Evolutionary conservation across 2,797 vertebrate species (phyloP).

Genomic region (Oreochromis grahami): DNA sequence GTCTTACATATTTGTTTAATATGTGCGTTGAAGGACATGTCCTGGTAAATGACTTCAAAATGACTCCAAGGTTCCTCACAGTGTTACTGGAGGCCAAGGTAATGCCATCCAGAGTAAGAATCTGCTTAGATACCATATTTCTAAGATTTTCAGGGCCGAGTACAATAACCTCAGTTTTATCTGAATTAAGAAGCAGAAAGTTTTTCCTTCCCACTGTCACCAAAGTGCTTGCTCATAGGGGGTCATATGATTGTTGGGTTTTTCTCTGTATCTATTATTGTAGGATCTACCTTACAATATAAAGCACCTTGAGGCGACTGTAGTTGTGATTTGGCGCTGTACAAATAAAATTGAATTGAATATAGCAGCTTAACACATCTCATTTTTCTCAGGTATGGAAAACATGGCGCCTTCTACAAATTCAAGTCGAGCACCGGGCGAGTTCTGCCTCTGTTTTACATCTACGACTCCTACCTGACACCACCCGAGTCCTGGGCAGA

Average conservation of each 20-base stretch:
- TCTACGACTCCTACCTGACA: slow-evolving; percentile 88
- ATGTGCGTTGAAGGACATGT: no score
- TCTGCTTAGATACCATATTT: no score
- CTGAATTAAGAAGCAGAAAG: no score
- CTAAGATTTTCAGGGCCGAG: no score
- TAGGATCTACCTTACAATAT: accelerated
- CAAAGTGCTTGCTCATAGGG: not conserved
- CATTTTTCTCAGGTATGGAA: slow-evolving; percentile 76
- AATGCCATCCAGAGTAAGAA: no score
- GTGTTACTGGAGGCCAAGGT: no score
- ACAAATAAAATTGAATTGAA: not conserved
- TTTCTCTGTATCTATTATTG: accelerated
- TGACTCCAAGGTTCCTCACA: no score
- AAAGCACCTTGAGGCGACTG: accelerated
- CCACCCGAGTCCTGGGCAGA: slow-evolving; percentile 84
- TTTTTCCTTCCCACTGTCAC: not conserved
- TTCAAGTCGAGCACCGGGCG: slow-evolving; percentile 80
- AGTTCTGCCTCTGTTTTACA: slow-evolving; percentile 84
- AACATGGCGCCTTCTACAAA: slow-evolving; percentile 84
- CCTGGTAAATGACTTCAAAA: no score
- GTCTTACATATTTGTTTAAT: no score
- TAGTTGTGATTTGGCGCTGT: accelerated
- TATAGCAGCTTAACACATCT: not conserved
- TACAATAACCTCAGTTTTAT: no score
- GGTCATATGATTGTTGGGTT: not conserved